phyloP scores from a whole-genome alignment of 2,797 vertebrate species.

The Limosa lapponica region DNA sequence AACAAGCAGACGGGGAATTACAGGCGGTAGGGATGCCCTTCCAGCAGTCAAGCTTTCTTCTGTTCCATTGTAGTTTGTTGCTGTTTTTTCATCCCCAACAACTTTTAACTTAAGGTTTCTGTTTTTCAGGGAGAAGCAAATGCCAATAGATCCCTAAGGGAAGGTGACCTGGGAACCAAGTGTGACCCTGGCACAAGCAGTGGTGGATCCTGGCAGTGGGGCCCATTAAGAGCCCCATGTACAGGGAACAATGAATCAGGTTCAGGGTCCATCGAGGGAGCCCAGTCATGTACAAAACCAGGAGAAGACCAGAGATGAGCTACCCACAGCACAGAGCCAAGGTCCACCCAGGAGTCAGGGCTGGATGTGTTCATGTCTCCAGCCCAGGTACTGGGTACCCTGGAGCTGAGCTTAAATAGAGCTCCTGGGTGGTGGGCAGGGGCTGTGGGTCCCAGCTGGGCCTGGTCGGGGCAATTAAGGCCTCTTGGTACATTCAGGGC shows the following conservation, averaged over 20 bases:
- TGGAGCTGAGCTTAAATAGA: background rate
- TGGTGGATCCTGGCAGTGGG: rapidly evolving
- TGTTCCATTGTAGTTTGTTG: background rate
- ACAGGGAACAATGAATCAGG: background rate
- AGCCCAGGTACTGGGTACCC: background rate
- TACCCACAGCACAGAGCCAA: background rate
- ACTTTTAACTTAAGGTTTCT: background rate
- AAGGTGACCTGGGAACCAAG: background rate
- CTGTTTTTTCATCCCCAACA: background rate
- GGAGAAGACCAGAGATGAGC: background rate
- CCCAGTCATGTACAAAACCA: background rate
- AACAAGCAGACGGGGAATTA: background rate
- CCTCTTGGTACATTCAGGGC: background rate
- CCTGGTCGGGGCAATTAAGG: background rate
- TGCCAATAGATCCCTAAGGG: background rate
- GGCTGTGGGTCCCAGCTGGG: background rate
- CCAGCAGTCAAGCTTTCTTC: background rate
- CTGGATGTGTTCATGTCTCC: background rate
- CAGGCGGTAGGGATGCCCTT: background rate
- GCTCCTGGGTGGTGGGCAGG: background rate
- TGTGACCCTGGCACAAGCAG: background rate
- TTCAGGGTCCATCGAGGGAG: background rate
- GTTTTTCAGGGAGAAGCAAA: background rate
- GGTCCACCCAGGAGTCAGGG: too few relatives aligned
- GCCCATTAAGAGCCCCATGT: rapidly evolving